A percentile compares a stretch with the other conserved stretches of the same genome.
Conservation (phyloP, 1,140 invertebrate species). For the Portunus trituberculatus region DNA sequence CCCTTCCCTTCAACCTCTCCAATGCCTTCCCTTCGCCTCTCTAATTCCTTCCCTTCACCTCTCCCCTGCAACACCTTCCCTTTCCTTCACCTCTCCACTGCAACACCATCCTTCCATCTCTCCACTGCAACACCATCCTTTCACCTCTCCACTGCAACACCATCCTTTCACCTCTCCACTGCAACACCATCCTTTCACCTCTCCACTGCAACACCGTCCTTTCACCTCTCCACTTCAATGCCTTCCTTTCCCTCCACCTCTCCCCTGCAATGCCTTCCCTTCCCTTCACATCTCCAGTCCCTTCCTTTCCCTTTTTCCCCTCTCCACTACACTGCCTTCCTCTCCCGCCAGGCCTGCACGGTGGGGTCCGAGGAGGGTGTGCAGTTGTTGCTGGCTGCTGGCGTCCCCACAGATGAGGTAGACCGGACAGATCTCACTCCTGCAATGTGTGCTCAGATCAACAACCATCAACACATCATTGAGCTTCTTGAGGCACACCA, state of each 20-base stretch:
- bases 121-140: too few species aligned
- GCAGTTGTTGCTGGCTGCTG: constrained; percentile 42
- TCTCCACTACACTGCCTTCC: neutral
- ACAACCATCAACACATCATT: constrained; percentile 53
- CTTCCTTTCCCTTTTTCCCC: neutral
- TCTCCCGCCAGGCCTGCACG: constrained; percentile 68
- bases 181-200: neutral
- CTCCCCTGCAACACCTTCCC: neutral
- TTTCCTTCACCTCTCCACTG: neutral
- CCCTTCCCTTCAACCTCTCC: too few species aligned
- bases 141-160: too few species aligned
- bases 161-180: too few species aligned
- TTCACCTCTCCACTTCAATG: neutral
- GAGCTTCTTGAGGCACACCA: constrained; percentile 42
- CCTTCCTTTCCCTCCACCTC: neutral
- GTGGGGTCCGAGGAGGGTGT: constrained; percentile 67
- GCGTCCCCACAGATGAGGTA: constrained; percentile 46
- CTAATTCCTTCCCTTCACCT: neutral
- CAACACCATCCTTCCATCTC: neutral
- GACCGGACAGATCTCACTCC: constrained; percentile 75
- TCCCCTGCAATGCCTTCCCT: neutral
- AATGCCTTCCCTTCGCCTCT: neutral
- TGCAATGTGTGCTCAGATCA: constrained; percentile 66
- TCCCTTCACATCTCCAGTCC: neutral
- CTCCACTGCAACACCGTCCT: neutral